Conservation (phyloP, 2,113 vertebrate species). For the Pristiophorus japonicus region DNA sequence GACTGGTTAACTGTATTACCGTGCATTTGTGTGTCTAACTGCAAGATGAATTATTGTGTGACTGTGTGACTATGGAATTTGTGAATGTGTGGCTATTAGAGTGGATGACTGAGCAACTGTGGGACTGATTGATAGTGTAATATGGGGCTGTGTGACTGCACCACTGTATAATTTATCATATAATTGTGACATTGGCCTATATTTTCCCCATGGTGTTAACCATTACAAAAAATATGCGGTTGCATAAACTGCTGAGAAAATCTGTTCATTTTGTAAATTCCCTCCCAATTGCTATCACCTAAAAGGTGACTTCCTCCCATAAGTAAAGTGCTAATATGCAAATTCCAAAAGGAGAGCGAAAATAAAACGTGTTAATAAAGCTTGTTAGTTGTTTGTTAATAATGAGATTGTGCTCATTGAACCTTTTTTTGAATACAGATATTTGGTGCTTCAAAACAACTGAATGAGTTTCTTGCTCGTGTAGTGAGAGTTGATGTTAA, state of each 20-base stretch:
- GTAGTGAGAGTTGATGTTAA: not conserved
- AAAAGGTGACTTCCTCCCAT: no score
- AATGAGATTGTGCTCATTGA: not conserved
- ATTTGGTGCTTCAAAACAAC: not conserved
- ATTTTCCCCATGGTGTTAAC: not conserved
- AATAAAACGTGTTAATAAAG: not conserved
- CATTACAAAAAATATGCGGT: not conserved
- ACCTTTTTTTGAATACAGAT: not conserved
- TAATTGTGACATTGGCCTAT: not conserved
- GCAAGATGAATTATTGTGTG: not conserved
- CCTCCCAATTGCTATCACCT: constrained; percentile 8
- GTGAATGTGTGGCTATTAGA: not conserved
- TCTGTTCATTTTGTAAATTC: constrained; percentile 14
- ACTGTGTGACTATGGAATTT: not conserved
- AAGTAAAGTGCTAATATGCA: not conserved
- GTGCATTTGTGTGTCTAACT: not conserved
- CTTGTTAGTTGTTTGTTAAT: not conserved
- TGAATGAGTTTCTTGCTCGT: not conserved
- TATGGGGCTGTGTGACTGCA: not conserved
- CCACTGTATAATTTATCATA: not conserved
- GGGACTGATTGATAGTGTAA: not conserved
- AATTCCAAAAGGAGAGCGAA: not conserved
- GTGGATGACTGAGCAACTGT: not conserved
- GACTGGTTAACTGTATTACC: not conserved
- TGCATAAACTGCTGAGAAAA: not conserved